Evolutionary conservation across 35 echinoderm and acorn worm species (phyloP), one percentile per base, ranked within the genome.

Genomic region (Holothuria glaberrima): DNA sequence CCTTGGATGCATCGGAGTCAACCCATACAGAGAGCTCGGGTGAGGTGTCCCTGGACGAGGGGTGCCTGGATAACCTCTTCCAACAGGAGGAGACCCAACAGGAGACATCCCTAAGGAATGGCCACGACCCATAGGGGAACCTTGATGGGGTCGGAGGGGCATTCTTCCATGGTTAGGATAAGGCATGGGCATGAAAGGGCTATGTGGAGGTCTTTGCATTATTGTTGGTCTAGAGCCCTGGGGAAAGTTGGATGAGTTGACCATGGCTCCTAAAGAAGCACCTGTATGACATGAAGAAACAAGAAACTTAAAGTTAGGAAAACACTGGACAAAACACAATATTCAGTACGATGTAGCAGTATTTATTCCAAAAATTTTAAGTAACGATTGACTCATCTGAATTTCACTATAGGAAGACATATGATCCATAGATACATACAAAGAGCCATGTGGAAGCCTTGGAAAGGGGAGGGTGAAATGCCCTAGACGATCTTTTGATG

Each of bases 1-100:
- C 36, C 36, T 91, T 75, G 93, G 93, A 74, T 95, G 86, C 93
- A 95, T 95, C 1, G 93, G 93, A 32, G 93, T 95, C 22, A 95
- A 71, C 33, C 90, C 93, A 92, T 41, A 41, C 36, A 41, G 36
- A 41, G 31, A 82, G 48, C 19, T 58, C 79, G 73, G 36, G 7
- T 41, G 36, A 41, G 36, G 36, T 2, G 36, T 41, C 2, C 36
- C 36, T 41, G 36, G 74, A 88, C 87, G 27, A 31, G 70, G 33
- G 54, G 90, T 80, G 12, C 78, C 59, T 3, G 90, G 79, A 12
- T 61, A 61, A 50, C 68, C 77, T 81, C 74, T 87, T 36, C 82
- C 91, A 9, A 60, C 24, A 25, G 68, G 82, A 41, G 36, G 36
- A 4, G 36, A 41, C 36, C 36, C 36, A 41, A 41, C 36, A 41